Percentiles rank a stretch among this genome's conserved stretches.
Conservation (phyloP, 2,113 vertebrate species). For the Calidris pugnax region DNA sequence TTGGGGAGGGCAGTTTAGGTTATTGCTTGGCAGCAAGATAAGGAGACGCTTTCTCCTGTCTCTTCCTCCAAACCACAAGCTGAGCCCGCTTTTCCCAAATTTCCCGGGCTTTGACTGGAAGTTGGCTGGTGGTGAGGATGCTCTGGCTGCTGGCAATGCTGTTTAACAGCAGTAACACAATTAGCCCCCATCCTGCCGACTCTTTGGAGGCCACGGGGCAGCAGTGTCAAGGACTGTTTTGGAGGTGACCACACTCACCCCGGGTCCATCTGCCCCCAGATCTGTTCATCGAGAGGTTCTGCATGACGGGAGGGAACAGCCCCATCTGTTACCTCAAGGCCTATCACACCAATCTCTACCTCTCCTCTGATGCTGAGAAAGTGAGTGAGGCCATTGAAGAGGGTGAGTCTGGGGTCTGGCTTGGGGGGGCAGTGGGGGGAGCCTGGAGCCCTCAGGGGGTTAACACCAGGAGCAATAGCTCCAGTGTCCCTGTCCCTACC, state of each 20-base stretch:
- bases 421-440: neutral
- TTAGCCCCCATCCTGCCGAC: accelerated
- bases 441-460: neutral
- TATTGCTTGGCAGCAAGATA: accelerated
- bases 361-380: conserved; percentile 90
- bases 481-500: accelerated
- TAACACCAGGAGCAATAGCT: neutral
- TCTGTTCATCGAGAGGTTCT: conserved; percentile 93
- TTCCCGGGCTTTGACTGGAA: neutral
- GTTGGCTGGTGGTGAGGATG: neutral
- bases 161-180: neutral
- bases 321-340: conserved; percentile 94
- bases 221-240: neutral
- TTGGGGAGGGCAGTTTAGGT: neutral
- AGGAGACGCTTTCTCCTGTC: neutral
- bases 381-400: conserved; percentile 91
- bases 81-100: accelerated
- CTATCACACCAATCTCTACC: conserved; percentile 94
- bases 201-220: neutral
- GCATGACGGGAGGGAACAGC: conserved; percentile 95
- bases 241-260: neutral
- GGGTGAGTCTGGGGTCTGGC: conserved; percentile 77
- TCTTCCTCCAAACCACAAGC: neutral
- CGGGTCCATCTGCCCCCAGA: conserved; percentile 58
- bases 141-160: neutral